Evolutionary conservation across 1,140 invertebrate species (phyloP), one percentile per base, ranked within the genome.

Genomic region (Dysdera silvatica): DNA sequence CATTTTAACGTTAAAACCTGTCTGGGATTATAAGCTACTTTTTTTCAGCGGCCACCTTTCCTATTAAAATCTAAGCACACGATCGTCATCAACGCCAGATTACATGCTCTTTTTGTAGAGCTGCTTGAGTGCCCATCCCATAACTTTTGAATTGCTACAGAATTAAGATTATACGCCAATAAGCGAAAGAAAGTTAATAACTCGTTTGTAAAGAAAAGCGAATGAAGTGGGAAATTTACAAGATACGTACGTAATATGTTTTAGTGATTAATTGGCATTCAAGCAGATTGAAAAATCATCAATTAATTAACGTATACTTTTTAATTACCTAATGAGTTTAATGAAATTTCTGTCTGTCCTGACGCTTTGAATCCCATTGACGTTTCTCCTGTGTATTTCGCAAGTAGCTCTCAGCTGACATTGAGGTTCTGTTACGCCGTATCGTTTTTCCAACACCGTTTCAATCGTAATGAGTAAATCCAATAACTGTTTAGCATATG

Each of bases 321-420:
- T 37, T 16, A 53, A 16, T 61, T 56, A 62, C 61, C 31, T 40
- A 10, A 62, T 53, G 14, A 62, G 43, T 29, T 62, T 62, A 14
- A 62, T 62, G 43, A 62, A 62, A 54, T 56, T 62, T 12, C 18
- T 29, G 7, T 62, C 41, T 4, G 20, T 29, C 1, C 20, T 8
- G 7, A n/a, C 29, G 4, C 5, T 20, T 1, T 24, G 40, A 6
- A 51, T 52, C 4, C 12, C 40, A 23, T 40, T 49, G 6, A 26
- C 41, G 26, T 24, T 62, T 16, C 29, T 62, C 24, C 37, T 62
- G 26, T 62, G 24, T 8, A 62, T 62, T 14, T 62, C 52, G 18
- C 61, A 62, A 6, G 61, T 62, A 1, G 52, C 61, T 14, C 52
- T 45, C 4, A 62, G 61, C 32, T 62, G 61, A 23, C 61, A 62